These are phyloP conservation scores for Sinotaia quadrata DNA, from an alignment of 2,888 invertebrate species.

Conservation along the genomic window DNA sequence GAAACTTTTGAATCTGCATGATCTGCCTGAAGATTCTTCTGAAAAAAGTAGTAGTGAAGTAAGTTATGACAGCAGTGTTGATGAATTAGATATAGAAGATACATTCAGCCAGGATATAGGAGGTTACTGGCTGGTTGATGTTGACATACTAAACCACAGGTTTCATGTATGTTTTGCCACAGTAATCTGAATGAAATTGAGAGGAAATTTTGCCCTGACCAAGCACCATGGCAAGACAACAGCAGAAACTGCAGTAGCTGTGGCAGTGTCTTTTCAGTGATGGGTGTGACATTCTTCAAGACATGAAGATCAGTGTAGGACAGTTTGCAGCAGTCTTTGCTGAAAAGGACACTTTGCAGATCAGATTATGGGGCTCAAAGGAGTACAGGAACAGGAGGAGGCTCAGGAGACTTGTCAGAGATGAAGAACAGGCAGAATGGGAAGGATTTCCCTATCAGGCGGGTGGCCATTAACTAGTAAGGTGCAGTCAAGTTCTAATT, in stretches of 20 bases:
- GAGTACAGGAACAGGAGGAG: not conserved
- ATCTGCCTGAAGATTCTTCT: no score
- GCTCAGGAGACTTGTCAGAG: slow-evolving; percentile 6
- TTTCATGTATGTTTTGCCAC: no score
- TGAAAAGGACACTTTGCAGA: slow-evolving; percentile 1
- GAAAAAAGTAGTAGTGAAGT: no score
- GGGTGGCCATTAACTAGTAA: not conserved
- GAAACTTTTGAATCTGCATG: no score
- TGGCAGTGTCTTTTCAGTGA: no score
- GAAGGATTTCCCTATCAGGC: slow-evolving; percentile 1
- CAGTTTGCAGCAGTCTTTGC: not conserved
- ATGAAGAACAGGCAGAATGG: not conserved
- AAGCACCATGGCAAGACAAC: not conserved
- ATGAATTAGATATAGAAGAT: not conserved
- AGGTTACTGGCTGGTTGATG: no score
- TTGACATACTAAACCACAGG: no score
- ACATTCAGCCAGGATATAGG: no score
- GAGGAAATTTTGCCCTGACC: slow-evolving; percentile 1
- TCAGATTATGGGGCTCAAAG: not conserved
- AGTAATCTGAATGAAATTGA: no score
- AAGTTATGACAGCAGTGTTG: no score
- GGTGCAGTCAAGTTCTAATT: not conserved
- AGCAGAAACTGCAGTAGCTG: no score
- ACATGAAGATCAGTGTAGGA: no score
- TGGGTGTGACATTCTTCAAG: not conserved